A percentile compares a stretch with the other conserved stretches of the same genome.
phyloP scores from a whole-genome alignment of 1,140 invertebrate genomes.

The Phocides pigmalion region DNA sequence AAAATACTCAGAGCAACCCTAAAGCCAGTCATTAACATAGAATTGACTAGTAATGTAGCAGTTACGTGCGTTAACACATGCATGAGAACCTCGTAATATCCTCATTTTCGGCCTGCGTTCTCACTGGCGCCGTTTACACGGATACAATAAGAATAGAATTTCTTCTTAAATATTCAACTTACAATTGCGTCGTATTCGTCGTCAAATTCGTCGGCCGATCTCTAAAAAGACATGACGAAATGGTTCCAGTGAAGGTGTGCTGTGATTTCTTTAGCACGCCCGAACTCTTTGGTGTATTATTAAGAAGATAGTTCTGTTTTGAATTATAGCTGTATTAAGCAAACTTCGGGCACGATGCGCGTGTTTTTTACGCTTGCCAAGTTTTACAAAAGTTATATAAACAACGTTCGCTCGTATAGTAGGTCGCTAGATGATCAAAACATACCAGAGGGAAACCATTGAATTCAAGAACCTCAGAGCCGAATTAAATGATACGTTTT shows the following conservation, averaged over 20 bases:
- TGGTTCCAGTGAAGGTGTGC: conserved; percentile 23
- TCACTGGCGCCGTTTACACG: background rate
- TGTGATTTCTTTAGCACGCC: conserved; percentile 31
- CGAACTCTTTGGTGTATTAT: conserved; percentile 24
- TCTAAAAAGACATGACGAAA: conserved; percentile 25
- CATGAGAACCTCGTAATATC: conserved; percentile 19
- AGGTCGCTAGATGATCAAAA: too few species aligned
- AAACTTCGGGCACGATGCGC: conserved; percentile 1
- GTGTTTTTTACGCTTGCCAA: too few species aligned
- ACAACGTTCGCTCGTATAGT: too few species aligned
- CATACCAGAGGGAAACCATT: too few species aligned
- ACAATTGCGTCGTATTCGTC: conserved; percentile 18
- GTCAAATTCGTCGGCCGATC: conserved; percentile 22
- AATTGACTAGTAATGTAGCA: conserved; percentile 20
- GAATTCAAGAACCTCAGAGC: too few species aligned
- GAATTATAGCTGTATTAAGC: conserved; percentile 23
- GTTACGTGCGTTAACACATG: conserved; percentile 19
- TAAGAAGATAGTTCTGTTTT: conserved; percentile 13
- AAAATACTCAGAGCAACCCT: conserved; percentile 2
- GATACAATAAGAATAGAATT: conserved; percentile 4
- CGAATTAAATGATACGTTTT: too few species aligned
- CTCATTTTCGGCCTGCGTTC: conserved; percentile 13
- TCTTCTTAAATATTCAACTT: conserved; percentile 26
- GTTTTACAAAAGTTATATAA: too few species aligned
- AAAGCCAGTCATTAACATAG: conserved; percentile 19